Conservation (phyloP, 1,140 invertebrate species). For the Tachypleus tridentatus region DNA sequence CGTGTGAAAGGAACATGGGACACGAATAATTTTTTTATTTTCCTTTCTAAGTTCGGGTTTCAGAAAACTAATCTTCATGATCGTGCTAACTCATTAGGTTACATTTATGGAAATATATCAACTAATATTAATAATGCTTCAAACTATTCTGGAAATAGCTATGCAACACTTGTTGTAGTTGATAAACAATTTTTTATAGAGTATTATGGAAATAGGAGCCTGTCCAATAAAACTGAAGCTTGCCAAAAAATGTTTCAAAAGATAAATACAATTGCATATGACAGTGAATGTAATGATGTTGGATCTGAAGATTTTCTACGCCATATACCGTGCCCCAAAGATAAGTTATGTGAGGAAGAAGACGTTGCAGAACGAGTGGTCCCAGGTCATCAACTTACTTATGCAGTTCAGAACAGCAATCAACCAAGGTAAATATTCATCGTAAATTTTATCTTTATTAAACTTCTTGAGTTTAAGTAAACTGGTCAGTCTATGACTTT, state of each 20-base stretch:
- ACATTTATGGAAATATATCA: conserved; percentile 89
- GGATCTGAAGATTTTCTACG: conserved; percentile 71
- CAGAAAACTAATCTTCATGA: conserved; percentile 83
- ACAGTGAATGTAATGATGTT: conserved; percentile 63
- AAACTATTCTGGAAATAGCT: conserved; percentile 25
- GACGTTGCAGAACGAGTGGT: conserved; percentile 72
- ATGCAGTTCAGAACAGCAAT: conserved; percentile 71
- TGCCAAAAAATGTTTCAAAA: conserved; percentile 75
- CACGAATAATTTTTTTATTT: conserved; percentile 57
- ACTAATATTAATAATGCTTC: conserved; percentile 9
- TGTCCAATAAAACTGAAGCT: conserved; percentile 47
- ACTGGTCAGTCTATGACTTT: no score
- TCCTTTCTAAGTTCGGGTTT: conserved; percentile 89
- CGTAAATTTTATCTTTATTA: background rate
- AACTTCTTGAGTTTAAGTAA: background rate
- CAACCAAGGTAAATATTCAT: conserved; percentile 58
- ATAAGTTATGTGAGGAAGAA: conserved; percentile 71
- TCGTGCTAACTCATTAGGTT: conserved; percentile 70
- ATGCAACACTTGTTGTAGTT: conserved; percentile 72
- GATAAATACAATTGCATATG: conserved; percentile 67
- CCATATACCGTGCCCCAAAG: conserved; percentile 67
- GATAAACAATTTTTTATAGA: conserved; percentile 68
- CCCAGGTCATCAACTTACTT: conserved; percentile 81
- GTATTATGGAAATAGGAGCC: conserved; percentile 19
- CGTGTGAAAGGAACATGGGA: conserved; percentile 15